Conservation (phyloP, 2,113 vertebrate genomes). For the Aegithalos caudatus region DNA sequence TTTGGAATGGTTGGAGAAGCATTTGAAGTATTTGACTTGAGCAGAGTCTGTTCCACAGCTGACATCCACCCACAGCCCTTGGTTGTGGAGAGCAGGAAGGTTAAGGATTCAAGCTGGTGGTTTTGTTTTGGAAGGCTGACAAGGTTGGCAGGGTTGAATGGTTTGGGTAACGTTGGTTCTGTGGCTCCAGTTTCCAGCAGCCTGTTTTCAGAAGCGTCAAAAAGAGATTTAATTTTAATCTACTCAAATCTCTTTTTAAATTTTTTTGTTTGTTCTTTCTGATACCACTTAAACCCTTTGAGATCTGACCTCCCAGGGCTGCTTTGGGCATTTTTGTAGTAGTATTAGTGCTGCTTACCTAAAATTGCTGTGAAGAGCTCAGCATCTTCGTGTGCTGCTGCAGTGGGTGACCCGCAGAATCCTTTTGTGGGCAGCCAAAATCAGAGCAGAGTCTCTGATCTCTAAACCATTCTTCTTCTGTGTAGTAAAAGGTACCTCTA, state of each 20-base stretch:
- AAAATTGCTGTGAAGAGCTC: neutral
- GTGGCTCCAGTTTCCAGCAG: neutral
- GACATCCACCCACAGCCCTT: neutral
- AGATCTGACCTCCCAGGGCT: neutral
- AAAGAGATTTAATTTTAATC: conserved; percentile 40
- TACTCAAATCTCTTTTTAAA: neutral
- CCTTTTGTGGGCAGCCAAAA: neutral
- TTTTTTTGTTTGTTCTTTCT: neutral
- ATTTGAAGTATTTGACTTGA: neutral
- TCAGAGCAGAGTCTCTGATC: neutral
- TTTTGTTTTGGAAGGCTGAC: neutral
- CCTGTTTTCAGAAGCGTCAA: neutral
- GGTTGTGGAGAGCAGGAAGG: neutral
- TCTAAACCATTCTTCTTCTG: neutral
- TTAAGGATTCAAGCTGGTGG: neutral
- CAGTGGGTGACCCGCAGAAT: neutral
- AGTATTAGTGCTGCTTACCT: neutral
- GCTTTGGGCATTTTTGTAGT: neutral
- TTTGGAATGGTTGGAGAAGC: neutral
- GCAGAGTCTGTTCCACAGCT: neutral
- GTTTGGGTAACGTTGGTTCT: neutral
- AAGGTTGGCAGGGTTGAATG: neutral
- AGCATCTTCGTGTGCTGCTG: neutral
- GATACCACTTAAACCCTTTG: neutral
- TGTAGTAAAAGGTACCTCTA: neutral